Evolutionary conservation across 2,888 invertebrate species (phyloP).

Genomic region (Norana najaformis): DNA sequence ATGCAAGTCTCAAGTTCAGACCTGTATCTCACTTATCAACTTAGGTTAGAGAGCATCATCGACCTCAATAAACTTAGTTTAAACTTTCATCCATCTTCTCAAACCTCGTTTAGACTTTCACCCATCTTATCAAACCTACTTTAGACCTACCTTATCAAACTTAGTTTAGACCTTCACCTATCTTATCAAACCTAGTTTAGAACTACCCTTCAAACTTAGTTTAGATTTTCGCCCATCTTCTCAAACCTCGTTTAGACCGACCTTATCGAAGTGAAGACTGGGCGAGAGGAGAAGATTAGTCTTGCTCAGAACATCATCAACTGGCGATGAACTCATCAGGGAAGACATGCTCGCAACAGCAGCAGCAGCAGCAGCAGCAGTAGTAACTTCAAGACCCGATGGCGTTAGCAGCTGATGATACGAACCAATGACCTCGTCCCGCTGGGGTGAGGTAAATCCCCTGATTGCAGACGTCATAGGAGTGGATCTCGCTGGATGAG

Average conservation of each 20-base stretch:
- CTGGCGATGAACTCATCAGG: neutral
- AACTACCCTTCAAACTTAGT: too few relatives aligned
- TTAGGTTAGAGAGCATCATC: too few relatives aligned
- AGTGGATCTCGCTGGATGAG: neutral
- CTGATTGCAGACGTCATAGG: neutral
- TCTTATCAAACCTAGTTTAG: too few relatives aligned
- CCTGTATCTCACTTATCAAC: too few relatives aligned
- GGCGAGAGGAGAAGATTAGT: neutral
- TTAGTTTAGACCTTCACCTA: too few relatives aligned
- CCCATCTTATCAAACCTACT: neutral
- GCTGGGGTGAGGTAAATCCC: neutral
- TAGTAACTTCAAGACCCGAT: neutral
- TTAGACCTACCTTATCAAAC: neutral
- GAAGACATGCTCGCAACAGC: slow-evolving; percentile 25
- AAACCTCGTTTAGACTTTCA: neutral
- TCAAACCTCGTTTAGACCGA: too few relatives aligned
- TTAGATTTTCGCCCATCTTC: too few relatives aligned
- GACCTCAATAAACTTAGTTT: too few relatives aligned
- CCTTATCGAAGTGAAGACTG: neutral
- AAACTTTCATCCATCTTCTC: too few relatives aligned
- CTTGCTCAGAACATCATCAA: neutral
- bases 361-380: neutral
- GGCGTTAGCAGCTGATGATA: neutral
- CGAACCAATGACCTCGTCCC: neutral
- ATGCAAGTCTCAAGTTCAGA: too few relatives aligned